Evolutionary conservation across 2,888 invertebrate species (phyloP).

Genomic region (Tineola bisselliella): DNA sequence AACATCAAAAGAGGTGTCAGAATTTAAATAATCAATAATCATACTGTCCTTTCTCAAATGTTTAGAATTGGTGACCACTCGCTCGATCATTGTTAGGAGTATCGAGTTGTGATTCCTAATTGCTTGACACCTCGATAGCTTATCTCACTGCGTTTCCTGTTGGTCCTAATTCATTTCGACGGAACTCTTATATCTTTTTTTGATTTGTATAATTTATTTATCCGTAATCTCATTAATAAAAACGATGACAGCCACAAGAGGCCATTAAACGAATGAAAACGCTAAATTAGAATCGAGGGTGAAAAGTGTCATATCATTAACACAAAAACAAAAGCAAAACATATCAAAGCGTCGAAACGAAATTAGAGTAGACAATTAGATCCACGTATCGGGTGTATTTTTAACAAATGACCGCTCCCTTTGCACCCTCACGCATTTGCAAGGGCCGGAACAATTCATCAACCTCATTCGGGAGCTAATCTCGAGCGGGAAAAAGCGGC

Average conservation of each 20-base stretch:
- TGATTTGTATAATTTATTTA: constrained; percentile 7
- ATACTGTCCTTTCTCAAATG: constrained; percentile 5
- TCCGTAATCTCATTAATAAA: neutral
- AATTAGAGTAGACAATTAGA: constrained; percentile 68
- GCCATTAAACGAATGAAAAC: constrained; percentile 37
- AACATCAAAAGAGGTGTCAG: constrained; percentile 10
- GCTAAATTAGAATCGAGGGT: constrained; percentile 10
- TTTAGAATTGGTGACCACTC: constrained; percentile 13
- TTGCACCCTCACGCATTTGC: constrained; percentile 28
- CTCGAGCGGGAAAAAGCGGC: constrained; percentile 63
- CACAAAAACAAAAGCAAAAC: constrained; percentile 25
- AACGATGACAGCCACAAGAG: constrained; percentile 22
- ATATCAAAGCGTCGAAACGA: constrained; percentile 62
- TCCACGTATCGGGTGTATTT: constrained; percentile 67
- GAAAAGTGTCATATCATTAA: neutral
- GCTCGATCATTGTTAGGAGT: constrained; percentile 24
- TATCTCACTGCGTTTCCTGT: constrained; percentile 20
- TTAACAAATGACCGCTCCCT: constrained; percentile 64
- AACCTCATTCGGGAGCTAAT: constrained; percentile 67
- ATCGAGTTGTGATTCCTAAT: constrained; percentile 20
- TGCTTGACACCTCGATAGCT: constrained; percentile 24
- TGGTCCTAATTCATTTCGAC: constrained; percentile 11
- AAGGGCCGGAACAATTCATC: constrained; percentile 61
- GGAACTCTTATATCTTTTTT: constrained; percentile 1
- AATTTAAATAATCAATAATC: constrained; percentile 14